Evolutionary conservation across 2,888 invertebrate species (phyloP).

Genomic region (Phaonia tiefii): DNA sequence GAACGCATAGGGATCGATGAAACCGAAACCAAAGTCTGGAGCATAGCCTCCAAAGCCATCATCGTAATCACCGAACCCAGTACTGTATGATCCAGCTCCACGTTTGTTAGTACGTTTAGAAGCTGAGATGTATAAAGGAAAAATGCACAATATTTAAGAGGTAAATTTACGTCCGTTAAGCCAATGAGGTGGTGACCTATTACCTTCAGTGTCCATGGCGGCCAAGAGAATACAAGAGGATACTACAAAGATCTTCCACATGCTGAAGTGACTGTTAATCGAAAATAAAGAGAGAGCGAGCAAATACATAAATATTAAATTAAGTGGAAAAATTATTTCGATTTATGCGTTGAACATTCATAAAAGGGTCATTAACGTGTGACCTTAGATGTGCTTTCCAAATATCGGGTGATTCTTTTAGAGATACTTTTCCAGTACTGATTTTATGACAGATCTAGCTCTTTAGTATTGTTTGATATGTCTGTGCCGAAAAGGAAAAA

Average conservation of each 20-base stretch:
- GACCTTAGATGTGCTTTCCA: too few relatives aligned
- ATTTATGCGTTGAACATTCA: too few relatives aligned
- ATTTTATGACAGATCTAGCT: too few relatives aligned
- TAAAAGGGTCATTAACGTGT: too few relatives aligned
- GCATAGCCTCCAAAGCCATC: slow-evolving; percentile 71
- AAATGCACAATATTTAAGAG: background rate
- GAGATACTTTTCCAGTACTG: too few relatives aligned
- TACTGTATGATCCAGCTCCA: slow-evolving; percentile 69
- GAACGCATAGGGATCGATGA: slow-evolving; percentile 76
- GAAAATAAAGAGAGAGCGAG: slow-evolving; percentile 8
- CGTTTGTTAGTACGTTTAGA: slow-evolving; percentile 66
- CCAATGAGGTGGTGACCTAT: background rate
- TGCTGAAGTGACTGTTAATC: slow-evolving; percentile 62
- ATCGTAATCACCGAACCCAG: slow-evolving; percentile 57
- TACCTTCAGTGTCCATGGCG: slow-evolving; percentile 72
- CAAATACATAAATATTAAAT: slow-evolving; percentile 3
- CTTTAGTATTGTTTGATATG: too few relatives aligned
- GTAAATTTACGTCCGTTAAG: slow-evolving; percentile 13
- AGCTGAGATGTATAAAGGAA: background rate
- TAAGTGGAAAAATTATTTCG: too few relatives aligned
- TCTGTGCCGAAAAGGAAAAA: too few relatives aligned
- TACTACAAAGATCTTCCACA: slow-evolving; percentile 75
- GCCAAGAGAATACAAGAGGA: slow-evolving; percentile 73
- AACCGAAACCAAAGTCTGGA: slow-evolving; percentile 72
- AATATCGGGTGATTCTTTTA: too few relatives aligned